These are phyloP conservation scores for Sebastes dallii DNA, from an alignment of 2,797 vertebrate species.

Conservation along the genomic window DNA sequence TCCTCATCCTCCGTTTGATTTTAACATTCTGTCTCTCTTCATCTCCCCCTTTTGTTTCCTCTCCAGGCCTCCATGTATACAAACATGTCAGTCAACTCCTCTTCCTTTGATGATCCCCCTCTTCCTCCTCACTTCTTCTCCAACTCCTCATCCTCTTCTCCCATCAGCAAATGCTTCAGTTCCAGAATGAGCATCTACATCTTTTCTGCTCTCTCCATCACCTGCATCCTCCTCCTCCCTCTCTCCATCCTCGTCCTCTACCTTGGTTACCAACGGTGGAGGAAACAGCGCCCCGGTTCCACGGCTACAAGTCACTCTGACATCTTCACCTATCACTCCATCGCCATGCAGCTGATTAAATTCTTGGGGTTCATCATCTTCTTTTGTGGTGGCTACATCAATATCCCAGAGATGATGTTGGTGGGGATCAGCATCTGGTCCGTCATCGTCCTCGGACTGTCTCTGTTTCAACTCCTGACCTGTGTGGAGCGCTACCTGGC, in stretches of 20 bases:
- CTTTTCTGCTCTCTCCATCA: not conserved
- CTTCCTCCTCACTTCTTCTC: too few relatives aligned
- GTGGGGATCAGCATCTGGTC: not conserved
- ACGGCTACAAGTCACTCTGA: not conserved
- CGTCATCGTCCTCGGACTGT: too few relatives aligned
- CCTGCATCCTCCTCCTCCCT: not conserved
- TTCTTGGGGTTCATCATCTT: fast-evolving
- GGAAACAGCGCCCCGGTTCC: not conserved
- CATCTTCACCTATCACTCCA: not conserved
- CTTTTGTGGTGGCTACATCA: fast-evolving
- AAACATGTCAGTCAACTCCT: not conserved
- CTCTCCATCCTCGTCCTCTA: not conserved
- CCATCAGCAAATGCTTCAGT: too few relatives aligned
- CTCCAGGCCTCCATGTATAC: not conserved
- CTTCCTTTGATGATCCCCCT: too few relatives aligned
- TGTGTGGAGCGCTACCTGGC: conserved; percentile 32
- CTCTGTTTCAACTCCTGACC: not conserved
- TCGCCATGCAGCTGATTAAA: not conserved
- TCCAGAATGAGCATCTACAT: not conserved
- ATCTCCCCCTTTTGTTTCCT: not conserved
- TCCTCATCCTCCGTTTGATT: too few relatives aligned
- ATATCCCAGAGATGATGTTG: fast-evolving
- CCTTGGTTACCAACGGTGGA: not conserved
- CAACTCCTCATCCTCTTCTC: too few relatives aligned
- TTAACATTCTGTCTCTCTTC: too few relatives aligned